Evolutionary conservation across 2,113 vertebrate species (phyloP), one percentile per base, ranked within the genome.

Genomic region (Brevimyrus niger): DNA sequence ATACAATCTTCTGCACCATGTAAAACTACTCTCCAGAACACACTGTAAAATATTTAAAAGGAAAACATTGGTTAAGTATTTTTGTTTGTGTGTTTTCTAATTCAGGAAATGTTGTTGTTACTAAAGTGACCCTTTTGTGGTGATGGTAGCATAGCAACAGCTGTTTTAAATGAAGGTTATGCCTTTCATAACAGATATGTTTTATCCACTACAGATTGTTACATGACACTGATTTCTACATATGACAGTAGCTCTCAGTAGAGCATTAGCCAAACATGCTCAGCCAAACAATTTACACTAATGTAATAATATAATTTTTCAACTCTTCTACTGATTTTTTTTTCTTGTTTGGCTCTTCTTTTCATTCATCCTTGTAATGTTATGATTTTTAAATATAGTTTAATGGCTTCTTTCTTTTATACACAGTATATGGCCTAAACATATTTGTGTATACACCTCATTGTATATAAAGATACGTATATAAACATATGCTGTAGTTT

Each of bases 21-120:
- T 53, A 53, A 87, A 87, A 27, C 47, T 35, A 46, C 21, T 50
- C 23, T 87, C 27, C 47, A 31, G 47, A 53, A 53, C 27, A 53
- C 23, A 19, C 27, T 87, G 48, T 38, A 53, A 51, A 11, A 47
- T 31, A 87, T 27, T 31, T 53, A 55, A 53, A 51, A 87, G 85
- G 35, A 27, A 53, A 53, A 87, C 85, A 53, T 35, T 87, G 50
- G 50, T 53, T 51, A 87, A 38, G 50, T 53, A 35, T 51, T 87
- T 87, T 87, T 47, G 85, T 38, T 53, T 53, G 82, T 84, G 19
- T 84, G 85, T 87, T 87, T 87, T 87, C 87, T 87, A 50, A 87
- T 65, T 87, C 35, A 42, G 55, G 31, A 65, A 42, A 65, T 46
- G 27, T 35, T 51, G 13, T 42, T 35, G 53, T 21, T 61, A 10